These are phyloP conservation scores for Danionella cerebrum DNA, from an alignment of 2,113 vertebrate species.

Conservation along the genomic window DNA sequence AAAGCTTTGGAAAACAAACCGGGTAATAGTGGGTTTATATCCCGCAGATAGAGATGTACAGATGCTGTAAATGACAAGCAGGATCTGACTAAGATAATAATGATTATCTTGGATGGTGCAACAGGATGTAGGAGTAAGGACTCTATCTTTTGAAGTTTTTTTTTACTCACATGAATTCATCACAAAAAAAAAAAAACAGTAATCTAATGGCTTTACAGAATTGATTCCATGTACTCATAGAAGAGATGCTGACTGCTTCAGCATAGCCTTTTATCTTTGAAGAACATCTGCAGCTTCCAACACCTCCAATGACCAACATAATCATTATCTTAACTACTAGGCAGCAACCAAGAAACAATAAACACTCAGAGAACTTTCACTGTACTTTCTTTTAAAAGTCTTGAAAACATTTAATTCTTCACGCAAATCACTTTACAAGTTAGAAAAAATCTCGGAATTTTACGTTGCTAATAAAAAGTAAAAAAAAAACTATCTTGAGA, in stretches of 20 bases:
- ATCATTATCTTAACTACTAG: not conserved
- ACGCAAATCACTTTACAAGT: not conserved
- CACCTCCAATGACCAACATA: not conserved
- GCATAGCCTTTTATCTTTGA: not conserved
- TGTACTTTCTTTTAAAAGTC: not conserved
- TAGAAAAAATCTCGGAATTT: no score
- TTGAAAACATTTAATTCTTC: not conserved
- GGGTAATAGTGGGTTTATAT: not conserved
- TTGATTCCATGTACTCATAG: not conserved
- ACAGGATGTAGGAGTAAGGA: not conserved
- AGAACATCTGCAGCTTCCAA: slow-evolving; percentile 11
- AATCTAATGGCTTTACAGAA: not conserved
- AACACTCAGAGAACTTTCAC: not conserved
- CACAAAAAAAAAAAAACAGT: not conserved
- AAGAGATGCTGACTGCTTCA: not conserved
- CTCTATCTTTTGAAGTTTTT: no score
- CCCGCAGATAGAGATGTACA: not conserved
- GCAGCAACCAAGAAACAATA: not conserved
- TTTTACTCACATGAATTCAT: not conserved
- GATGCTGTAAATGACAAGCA: not conserved
- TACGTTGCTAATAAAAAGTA: not conserved
- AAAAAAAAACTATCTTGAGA: slow-evolving; percentile 2
- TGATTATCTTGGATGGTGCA: not conserved
- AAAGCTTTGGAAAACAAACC: not conserved
- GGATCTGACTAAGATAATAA: slow-evolving; percentile 15